phyloP scores from a whole-genome alignment of 1,140 invertebrate genomes.

The Trichomalopsis sarcophagae region DNA sequence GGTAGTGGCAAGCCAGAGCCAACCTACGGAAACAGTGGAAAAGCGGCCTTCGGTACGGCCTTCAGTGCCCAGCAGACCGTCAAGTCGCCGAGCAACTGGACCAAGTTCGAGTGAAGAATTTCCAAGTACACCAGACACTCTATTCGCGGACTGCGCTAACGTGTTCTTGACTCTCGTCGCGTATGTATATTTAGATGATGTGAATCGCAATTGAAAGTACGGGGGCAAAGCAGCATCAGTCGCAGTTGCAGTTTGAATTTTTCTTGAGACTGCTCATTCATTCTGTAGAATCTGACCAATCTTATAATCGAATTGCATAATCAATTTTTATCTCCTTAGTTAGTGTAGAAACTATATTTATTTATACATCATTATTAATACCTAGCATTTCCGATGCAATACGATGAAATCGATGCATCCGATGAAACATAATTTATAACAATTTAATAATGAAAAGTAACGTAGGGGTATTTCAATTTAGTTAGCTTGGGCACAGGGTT shows the following conservation, averaged over 20 bases:
- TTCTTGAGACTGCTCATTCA: not conserved
- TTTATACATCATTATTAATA: not conserved
- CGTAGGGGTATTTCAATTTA: not conserved
- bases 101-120: constrained; percentile 69
- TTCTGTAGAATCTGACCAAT: no score
- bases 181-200: not conserved
- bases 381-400: not conserved
- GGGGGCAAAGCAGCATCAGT: constrained; percentile 1
- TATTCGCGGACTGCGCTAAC: not conserved
- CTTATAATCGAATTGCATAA: not conserved
- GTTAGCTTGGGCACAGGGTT: constrained; percentile 20
- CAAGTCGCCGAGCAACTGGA: constrained; percentile 73
- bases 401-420: no score
- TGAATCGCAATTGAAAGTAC: constrained; percentile 1
- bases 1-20: constrained; percentile 39
- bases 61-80: constrained; percentile 58
- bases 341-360: not conserved
- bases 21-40: constrained; percentile 11
- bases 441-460: not conserved
- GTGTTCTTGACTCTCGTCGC: not conserved
- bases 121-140: not conserved
- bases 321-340: not conserved
- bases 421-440: not conserved
- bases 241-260: not conserved
- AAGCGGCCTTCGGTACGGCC: constrained; percentile 61